Conservation (phyloP, 1,140 invertebrate genomes). For the Belonocnema kinseyi region DNA sequence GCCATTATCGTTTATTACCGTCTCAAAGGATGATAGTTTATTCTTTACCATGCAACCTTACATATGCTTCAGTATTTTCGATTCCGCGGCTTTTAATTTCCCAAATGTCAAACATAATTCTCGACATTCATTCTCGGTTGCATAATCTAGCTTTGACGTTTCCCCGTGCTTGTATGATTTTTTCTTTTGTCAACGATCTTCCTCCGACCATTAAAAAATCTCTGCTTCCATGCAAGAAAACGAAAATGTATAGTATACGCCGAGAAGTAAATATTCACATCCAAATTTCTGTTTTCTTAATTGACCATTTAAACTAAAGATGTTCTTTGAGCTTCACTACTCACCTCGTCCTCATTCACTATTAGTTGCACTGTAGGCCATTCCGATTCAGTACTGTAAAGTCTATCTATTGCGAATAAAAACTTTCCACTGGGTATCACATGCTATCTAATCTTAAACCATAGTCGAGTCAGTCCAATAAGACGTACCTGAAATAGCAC, state of each 20-base stretch:
- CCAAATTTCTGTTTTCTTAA: constrained; percentile 24
- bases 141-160: neutral
- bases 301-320: constrained; percentile 20
- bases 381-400: constrained; percentile 38
- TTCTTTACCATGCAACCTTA: constrained; percentile 44
- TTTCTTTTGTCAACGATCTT: constrained; percentile 25
- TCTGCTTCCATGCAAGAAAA: constrained; percentile 53
- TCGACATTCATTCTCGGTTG: constrained; percentile 31
- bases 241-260: constrained; percentile 50
- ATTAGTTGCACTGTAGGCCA: neutral
- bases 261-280: constrained; percentile 44
- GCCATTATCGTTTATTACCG: no score
- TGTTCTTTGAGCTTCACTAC: constrained; percentile 39
- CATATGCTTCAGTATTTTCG: constrained; percentile 46
- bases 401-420: constrained; percentile 40
- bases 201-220: constrained; percentile 51
- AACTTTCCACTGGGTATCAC: constrained; percentile 38
- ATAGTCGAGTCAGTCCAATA: constrained; percentile 44
- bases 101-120: constrained; percentile 38
- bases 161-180: neutral
- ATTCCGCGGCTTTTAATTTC: constrained; percentile 52
- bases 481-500: neutral
- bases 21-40: no score
- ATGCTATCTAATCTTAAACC: constrained; percentile 38
- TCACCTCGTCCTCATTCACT: no score